Evolutionary conservation across 2,888 invertebrate species (phyloP).

Genomic region (Harmothoe impar): DNA sequence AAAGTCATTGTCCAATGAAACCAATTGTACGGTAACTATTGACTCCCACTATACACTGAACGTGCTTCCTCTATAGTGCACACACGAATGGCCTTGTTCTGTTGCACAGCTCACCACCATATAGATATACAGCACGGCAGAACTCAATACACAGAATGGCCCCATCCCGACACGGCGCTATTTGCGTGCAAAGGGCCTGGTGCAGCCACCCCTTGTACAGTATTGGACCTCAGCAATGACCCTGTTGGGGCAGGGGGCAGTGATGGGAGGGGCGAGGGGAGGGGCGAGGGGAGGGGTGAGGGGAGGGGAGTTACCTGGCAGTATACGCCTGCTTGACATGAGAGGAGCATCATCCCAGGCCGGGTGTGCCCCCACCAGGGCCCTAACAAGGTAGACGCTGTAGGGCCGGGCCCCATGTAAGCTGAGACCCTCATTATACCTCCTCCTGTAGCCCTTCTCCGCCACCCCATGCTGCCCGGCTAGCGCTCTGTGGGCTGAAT

Average conservation of each 20-base stretch:
- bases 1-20: no score
- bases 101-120: no score
- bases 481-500: no score
- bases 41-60: no score
- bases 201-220: neutral
- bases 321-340: neutral
- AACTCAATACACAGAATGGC: neutral
- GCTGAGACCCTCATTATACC: neutral
- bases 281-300: neutral
- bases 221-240: neutral
- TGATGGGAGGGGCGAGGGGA: neutral
- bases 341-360: neutral
- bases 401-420: neutral
- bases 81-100: no score
- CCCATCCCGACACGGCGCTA: neutral
- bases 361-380: neutral
- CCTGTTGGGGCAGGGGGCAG: neutral
- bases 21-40: no score
- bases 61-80: no score
- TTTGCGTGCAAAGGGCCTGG: neutral
- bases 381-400: conserved; percentile 9
- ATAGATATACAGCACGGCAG: neutral
- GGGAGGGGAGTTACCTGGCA: neutral
- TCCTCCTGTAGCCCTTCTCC: neutral
- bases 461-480: neutral